These are phyloP conservation scores for Rhogogaster chlorosoma DNA, from an alignment of 2,888 invertebrate species.

Conservation along the genomic window DNA sequence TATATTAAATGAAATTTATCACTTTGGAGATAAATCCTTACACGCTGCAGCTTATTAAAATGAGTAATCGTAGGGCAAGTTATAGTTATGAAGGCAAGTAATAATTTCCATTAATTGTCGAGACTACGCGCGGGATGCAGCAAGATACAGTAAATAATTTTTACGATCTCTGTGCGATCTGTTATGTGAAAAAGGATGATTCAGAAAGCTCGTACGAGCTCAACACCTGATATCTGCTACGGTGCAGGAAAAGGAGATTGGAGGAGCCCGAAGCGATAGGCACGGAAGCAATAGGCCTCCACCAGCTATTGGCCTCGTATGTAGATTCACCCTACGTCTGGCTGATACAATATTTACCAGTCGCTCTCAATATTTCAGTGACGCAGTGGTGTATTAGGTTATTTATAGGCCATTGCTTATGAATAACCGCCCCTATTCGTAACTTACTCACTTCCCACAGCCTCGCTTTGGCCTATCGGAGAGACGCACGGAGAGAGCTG, in stretches of 20 bases:
- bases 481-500: constrained; percentile 57
- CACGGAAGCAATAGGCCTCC: constrained; percentile 32
- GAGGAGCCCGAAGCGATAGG: constrained; percentile 43
- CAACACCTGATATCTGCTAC: constrained; percentile 46
- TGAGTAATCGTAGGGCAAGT: constrained; percentile 2
- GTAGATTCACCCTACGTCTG: constrained; percentile 52
- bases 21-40: constrained; percentile 12
- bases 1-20: constrained; percentile 20
- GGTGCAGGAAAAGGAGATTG: constrained; percentile 17
- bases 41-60: constrained; percentile 32
- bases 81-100: background rate
- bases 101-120: constrained; percentile 35
- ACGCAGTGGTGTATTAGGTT: constrained; percentile 68
- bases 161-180: constrained; percentile 7
- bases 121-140: background rate
- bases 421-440: constrained; percentile 70
- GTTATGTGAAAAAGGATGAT: constrained; percentile 5
- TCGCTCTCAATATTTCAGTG: constrained; percentile 73
- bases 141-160: constrained; percentile 30
- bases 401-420: constrained; percentile 76
- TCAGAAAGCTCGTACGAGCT: background rate
- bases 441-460: constrained; percentile 45
- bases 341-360: constrained; percentile 67
- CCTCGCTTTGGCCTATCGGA: constrained; percentile 32
- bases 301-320: constrained; percentile 48